These are phyloP conservation scores for Tenthredo distinguenda DNA, from an alignment of 2,888 invertebrate genomes.

Conservation along the genomic window DNA sequence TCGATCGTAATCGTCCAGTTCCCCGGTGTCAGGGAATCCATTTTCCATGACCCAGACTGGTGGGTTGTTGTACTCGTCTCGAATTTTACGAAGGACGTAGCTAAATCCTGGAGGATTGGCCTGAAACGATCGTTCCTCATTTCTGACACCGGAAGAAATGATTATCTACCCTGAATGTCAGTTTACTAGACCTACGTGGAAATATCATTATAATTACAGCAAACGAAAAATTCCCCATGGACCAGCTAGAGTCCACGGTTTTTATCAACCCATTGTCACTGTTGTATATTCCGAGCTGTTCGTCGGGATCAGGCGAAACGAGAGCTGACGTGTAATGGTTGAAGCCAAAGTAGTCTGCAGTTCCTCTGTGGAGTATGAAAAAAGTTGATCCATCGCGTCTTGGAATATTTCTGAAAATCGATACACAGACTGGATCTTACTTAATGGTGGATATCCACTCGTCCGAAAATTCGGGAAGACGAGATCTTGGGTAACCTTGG, in stretches of 20 bases:
- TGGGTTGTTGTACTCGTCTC: conserved; percentile 80
- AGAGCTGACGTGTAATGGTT: conserved; percentile 70
- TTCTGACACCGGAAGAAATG: conserved; percentile 54
- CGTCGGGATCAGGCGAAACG: conserved; percentile 56
- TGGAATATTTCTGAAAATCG: too few species aligned
- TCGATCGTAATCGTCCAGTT: conserved; percentile 63
- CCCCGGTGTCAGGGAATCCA: conserved; percentile 80
- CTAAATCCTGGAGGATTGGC: conserved; percentile 81
- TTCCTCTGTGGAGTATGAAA: conserved; percentile 68
- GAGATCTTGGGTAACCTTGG: conserved; percentile 77
- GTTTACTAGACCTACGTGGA: too few species aligned
- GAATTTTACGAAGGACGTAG: conserved; percentile 80
- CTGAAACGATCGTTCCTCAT: background rate
- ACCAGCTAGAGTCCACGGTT: conserved; percentile 79
- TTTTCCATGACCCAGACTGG: conserved; percentile 82
- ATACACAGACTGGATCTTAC: background rate
- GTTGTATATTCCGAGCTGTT: background rate
- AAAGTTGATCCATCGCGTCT: conserved; percentile 78
- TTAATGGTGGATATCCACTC: conserved; percentile 64
- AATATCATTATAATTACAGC: conserved; percentile 72
- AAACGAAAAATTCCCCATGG: conserved; percentile 79
- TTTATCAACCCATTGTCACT: conserved; percentile 62
- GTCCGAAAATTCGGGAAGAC: conserved; percentile 77
- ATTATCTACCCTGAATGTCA: background rate
- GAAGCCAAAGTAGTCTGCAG: conserved; percentile 69